Evolutionary conservation across 1,140 invertebrate species (phyloP).

Genomic region (Conus ventricosus): DNA sequence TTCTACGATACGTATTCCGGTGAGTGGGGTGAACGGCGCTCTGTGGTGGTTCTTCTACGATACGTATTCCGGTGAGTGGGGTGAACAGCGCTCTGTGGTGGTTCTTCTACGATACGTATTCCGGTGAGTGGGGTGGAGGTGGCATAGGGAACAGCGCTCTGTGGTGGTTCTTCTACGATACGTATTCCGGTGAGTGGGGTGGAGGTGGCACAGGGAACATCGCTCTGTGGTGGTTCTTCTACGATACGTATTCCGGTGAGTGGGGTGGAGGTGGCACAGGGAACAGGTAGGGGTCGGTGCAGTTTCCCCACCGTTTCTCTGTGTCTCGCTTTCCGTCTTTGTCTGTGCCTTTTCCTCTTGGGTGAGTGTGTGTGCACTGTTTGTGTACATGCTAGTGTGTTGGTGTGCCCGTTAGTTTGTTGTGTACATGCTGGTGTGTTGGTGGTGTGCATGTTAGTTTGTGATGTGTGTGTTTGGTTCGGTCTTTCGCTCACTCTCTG

Average conservation of each 20-base stretch:
- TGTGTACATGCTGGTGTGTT: not conserved
- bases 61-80: constrained; percentile 96
- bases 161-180: constrained; percentile 97
- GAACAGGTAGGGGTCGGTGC: not conserved
- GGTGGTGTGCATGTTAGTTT: not conserved
- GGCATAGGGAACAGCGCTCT: constrained; percentile 94
- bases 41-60: constrained; percentile 98
- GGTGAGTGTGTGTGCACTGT: not conserved
- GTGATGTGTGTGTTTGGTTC: not conserved
- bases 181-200: constrained; percentile 98
- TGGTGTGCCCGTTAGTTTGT: not conserved
- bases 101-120: constrained; percentile 95
- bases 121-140: too few species aligned
- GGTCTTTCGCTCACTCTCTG: too few species aligned
- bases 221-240: constrained; percentile 97
- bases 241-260: constrained; percentile 94
- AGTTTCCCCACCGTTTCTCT: not conserved
- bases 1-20: constrained; percentile 96
- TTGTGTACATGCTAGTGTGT: not conserved
- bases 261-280: not conserved
- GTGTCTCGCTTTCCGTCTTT: not conserved
- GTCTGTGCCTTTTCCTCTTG: not conserved
- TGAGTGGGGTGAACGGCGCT: constrained; percentile 95
- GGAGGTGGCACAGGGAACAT: too few species aligned
- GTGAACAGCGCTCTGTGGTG: constrained; percentile 97